A percentile compares a stretch with the other conserved stretches of the same genome.
Conservation (phyloP, 2,888 invertebrate species). For the Limnephilus auricula region DNA sequence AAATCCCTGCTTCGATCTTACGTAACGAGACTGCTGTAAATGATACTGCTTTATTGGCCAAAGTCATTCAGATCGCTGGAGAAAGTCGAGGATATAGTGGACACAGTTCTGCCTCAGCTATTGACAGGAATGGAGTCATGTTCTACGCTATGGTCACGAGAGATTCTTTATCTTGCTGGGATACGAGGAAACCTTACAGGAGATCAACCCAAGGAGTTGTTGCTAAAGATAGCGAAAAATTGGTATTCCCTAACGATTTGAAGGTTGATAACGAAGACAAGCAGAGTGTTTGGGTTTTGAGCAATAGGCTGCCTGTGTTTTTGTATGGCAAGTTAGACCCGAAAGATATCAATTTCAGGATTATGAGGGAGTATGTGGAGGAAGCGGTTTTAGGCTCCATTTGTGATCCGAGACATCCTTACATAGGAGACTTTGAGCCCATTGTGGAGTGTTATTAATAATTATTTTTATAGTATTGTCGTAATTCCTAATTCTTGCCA, state of each 20-base stretch:
- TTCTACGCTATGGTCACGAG: constrained; percentile 88
- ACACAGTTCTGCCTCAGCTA: constrained; percentile 86
- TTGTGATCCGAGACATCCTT: constrained; percentile 80
- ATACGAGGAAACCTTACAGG: constrained; percentile 83
- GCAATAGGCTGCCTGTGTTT: constrained; percentile 86
- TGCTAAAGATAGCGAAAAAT: constrained; percentile 79
- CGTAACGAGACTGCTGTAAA: constrained; percentile 77
- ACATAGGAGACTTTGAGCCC: constrained; percentile 66
- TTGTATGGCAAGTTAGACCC: constrained; percentile 81
- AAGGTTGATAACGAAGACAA: constrained; percentile 84
- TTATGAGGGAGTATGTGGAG: constrained; percentile 81
- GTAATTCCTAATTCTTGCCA: constrained; percentile 4
- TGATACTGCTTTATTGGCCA: constrained; percentile 68
- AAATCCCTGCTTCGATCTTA: constrained; percentile 82
- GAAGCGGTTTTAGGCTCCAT: constrained; percentile 82
- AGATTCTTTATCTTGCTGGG: constrained; percentile 89
- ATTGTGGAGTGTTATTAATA: constrained; percentile 58
- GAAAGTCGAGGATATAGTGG: constrained; percentile 80
- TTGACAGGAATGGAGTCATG: constrained; percentile 85
- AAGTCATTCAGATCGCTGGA: constrained; percentile 71
- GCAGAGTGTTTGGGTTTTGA: constrained; percentile 87
- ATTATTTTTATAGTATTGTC: not conserved
- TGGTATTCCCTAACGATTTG: constrained; percentile 89
- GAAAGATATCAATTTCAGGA: constrained; percentile 84
- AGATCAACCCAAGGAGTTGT: constrained; percentile 81